Evolutionary conservation across 2,888 invertebrate genomes (phyloP).

Genomic region (Acanthosepion esculentum): DNA sequence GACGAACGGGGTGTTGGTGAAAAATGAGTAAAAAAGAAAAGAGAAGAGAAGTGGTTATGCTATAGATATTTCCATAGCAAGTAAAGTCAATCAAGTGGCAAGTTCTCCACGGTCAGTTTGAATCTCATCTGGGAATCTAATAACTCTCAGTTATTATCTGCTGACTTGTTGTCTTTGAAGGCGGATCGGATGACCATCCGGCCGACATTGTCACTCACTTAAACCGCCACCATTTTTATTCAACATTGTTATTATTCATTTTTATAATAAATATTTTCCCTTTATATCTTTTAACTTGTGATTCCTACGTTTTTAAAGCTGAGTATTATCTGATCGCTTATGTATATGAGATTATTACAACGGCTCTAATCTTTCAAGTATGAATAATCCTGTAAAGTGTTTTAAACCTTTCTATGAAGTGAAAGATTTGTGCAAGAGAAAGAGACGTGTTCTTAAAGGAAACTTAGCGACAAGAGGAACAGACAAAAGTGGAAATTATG

Average conservation of each 20-base stretch:
- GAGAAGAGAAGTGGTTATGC: background rate
- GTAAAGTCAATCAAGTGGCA: background rate
- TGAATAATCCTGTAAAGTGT: background rate
- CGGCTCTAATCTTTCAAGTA: background rate
- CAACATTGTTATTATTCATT: background rate
- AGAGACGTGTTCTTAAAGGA: background rate
- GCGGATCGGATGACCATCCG: background rate
- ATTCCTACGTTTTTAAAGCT: background rate
- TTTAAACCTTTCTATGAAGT: background rate
- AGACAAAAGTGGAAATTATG: too few species aligned
- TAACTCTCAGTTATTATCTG: background rate
- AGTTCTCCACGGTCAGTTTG: constrained; percentile 10
- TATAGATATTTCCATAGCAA: background rate
- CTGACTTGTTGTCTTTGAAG: background rate
- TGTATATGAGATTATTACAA: background rate
- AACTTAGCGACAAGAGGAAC: too few species aligned
- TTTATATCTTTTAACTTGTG: background rate
- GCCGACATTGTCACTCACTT: background rate
- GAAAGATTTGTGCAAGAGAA: background rate
- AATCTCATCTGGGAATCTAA: background rate
- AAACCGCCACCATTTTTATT: background rate
- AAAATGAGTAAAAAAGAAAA: background rate
- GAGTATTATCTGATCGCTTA: background rate
- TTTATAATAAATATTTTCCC: background rate
- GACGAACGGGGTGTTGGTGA: background rate